Conservation (phyloP, 1,140 invertebrate species). For the Acromyrmex charruanus region DNA sequence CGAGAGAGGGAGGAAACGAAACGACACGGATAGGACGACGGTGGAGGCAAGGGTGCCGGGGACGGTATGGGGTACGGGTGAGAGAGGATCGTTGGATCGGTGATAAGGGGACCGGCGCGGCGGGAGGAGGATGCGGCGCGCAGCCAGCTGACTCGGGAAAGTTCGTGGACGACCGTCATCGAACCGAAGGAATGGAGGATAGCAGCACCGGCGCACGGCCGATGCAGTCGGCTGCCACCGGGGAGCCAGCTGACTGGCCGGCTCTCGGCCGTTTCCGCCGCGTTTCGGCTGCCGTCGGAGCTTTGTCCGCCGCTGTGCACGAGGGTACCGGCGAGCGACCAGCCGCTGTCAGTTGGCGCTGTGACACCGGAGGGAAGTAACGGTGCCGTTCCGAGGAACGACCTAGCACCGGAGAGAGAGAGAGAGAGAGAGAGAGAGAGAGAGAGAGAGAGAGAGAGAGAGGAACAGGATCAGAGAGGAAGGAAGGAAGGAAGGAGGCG, state of each 20-base stretch:
- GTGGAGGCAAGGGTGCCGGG: conserved; percentile 22
- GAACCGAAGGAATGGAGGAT: conserved; percentile 61
- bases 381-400: conserved; percentile 70
- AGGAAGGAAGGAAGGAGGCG: conserved; percentile 23
- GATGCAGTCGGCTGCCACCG: conserved; percentile 71
- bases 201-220: conserved; percentile 62
- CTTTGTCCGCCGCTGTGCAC: conserved; percentile 76
- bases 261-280: conserved; percentile 64
- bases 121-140: conserved; percentile 1
- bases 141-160: conserved; percentile 76
- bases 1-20: conserved; percentile 41
- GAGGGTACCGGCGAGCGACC: conserved; percentile 79
- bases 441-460: background rate
- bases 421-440: conserved; percentile 9
- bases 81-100: background rate
- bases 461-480: conserved; percentile 11
- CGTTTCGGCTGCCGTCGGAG: conserved; percentile 67
- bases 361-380: conserved; percentile 76
- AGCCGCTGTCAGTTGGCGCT: conserved; percentile 80
- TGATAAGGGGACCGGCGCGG: background rate
- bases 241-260: conserved; percentile 80
- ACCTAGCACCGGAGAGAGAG: conserved; percentile 61
- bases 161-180: conserved; percentile 71
- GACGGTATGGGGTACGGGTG: background rate
- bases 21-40: conserved; percentile 36